phyloP scores from a whole-genome alignment of 2,797 vertebrate genomes.

The Myoxocephalus aenaeus region DNA sequence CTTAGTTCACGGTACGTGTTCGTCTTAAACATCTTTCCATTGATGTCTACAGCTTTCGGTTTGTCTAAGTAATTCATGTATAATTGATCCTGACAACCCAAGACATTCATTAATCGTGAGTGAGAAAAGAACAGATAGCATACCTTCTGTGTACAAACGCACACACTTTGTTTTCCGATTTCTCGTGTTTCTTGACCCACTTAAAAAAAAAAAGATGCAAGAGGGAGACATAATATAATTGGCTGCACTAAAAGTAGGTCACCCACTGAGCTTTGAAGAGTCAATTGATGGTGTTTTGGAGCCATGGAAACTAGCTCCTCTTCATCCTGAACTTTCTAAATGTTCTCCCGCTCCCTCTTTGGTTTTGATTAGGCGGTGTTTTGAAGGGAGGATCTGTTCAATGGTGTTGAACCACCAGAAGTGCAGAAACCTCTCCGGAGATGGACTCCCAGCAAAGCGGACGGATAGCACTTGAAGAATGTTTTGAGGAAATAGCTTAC shows the following conservation, averaged over 20 bases:
- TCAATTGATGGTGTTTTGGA: conserved; percentile 67
- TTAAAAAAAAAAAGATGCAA: conserved; percentile 59
- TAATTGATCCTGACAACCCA: conserved; percentile 35
- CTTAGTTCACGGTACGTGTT: background rate
- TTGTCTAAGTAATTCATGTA: conserved; percentile 39
- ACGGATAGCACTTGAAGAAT: conserved; percentile 14
- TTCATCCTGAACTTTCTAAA: conserved; percentile 57
- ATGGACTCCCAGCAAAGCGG: conserved; percentile 37
- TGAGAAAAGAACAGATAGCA: conserved; percentile 45
- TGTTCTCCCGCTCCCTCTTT: conserved; percentile 36
- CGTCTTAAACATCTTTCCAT: conserved; percentile 23
- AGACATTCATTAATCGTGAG: conserved; percentile 60
- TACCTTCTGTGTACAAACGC: conserved; percentile 34
- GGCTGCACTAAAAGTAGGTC: conserved; percentile 74
- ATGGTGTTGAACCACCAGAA: conserved; percentile 29
- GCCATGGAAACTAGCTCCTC: conserved; percentile 48
- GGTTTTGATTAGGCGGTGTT: conserved; percentile 56
- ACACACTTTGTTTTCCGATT: conserved; percentile 56
- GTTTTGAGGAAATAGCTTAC: conserved; percentile 19
- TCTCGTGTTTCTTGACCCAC: conserved; percentile 66
- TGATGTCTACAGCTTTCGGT: conserved; percentile 30
- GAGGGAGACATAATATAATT: conserved; percentile 67
- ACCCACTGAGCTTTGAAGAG: conserved; percentile 72
- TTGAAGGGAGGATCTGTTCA: conserved; percentile 36
- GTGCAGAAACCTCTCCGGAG: conserved; percentile 35